Percentiles rank a stretch among this genome's conserved stretches.
Evolutionary conservation across 2,113 vertebrate genomes (phyloP).

Genomic region (Pristiophorus japonicus): DNA sequence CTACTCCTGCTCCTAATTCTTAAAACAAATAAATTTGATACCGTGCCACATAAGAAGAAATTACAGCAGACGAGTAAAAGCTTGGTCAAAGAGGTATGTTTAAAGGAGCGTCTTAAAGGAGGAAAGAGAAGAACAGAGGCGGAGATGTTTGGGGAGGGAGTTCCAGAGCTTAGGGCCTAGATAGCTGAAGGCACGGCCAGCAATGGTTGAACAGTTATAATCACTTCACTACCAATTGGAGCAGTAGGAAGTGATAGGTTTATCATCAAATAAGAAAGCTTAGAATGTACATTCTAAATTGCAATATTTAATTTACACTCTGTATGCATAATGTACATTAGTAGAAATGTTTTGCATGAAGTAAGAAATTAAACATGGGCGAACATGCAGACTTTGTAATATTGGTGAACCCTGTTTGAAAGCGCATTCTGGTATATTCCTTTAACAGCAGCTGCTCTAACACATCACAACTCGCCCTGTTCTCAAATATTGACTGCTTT

Average conservation of each 20-base stretch:
- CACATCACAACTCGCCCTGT: background rate
- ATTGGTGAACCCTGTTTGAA: background rate
- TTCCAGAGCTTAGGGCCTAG: no score
- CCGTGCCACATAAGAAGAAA: no score
- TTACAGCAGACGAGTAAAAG: no score
- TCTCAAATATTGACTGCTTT: background rate
- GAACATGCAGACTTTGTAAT: background rate
- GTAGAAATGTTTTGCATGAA: background rate
- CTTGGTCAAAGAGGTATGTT: no score
- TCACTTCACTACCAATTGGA: background rate
- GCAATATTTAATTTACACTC: background rate
- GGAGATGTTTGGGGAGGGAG: no score
- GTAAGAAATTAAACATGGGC: background rate
- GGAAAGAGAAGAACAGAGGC: no score
- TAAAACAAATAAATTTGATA: no score
- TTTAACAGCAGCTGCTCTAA: background rate
- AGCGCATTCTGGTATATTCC: background rate
- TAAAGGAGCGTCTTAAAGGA: no score
- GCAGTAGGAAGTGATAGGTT: background rate
- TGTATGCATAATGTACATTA: background rate
- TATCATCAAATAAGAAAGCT: background rate
- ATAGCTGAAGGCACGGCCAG: no score
- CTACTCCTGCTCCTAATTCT: no score
- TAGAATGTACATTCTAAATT: background rate
- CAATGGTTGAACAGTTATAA: no score